Conservation (phyloP, 2,113 vertebrate species). For the Pogonocichla stellata region DNA sequence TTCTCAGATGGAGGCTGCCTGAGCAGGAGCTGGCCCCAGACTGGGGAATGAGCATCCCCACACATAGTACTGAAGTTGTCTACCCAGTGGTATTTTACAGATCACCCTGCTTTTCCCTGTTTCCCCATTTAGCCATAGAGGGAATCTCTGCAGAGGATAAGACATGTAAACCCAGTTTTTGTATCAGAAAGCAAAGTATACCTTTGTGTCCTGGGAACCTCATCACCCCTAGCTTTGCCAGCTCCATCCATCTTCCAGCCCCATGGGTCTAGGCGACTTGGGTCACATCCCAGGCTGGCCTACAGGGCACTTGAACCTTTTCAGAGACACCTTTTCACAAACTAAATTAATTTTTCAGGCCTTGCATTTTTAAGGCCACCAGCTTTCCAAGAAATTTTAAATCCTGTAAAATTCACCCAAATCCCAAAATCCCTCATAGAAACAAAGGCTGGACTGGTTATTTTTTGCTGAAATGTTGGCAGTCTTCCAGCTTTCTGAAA, state of each 20-base stretch:
- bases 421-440: not conserved
- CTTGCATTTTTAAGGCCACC: not conserved
- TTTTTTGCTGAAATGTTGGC: not conserved
- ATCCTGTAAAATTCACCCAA: conserved; percentile 4
- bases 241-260: not conserved
- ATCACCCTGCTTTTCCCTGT: not conserved
- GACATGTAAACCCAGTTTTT: not conserved
- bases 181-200: not conserved
- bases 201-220: rapidly evolving
- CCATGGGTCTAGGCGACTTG: rapidly evolving
- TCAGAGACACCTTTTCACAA: not conserved
- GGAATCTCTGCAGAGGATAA: not conserved
- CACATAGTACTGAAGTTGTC: rapidly evolving
- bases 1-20: not conserved
- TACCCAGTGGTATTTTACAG: not conserved
- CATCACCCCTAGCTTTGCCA: rapidly evolving
- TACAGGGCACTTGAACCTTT: rapidly evolving
- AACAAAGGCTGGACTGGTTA: not conserved
- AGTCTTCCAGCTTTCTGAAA: not conserved
- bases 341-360: not conserved
- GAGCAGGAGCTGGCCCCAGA: not conserved
- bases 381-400: conserved; percentile 53
- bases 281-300: not conserved
- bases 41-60: not conserved
- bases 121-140: not conserved